A percentile compares a stretch with the other conserved stretches of the same genome.
These are phyloP conservation scores for Thereva unica DNA, from an alignment of 2,888 invertebrate species.

Conservation along the genomic window DNA sequence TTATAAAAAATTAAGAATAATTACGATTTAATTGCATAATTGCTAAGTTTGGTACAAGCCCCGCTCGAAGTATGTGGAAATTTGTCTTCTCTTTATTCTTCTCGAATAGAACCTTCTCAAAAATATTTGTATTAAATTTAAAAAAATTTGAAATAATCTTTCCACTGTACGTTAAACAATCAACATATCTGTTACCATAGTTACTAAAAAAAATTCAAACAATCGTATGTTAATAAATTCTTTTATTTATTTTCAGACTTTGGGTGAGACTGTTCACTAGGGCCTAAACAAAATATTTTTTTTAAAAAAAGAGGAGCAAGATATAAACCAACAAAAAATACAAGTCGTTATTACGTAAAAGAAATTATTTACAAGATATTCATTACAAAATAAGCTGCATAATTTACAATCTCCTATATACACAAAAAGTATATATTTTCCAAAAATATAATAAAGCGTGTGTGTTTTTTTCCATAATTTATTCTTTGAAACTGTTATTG, in stretches of 20 bases:
- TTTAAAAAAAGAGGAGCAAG: conserved; percentile 39
- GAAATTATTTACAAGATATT: conserved; percentile 37
- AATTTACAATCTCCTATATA: conserved; percentile 32
- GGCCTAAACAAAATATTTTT: conserved; percentile 43
- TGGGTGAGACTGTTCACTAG: conserved; percentile 51
- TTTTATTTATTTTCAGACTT: conserved; percentile 47
- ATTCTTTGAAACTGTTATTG: conserved; percentile 40
- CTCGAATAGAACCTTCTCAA: no score
- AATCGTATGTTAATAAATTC: conserved; percentile 12
- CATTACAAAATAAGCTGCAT: conserved; percentile 9
- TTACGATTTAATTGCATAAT: no score
- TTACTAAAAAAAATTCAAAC: conserved; percentile 17
- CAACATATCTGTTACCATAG: conserved; percentile 8
- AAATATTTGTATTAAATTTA: no score
- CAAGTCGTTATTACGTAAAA: conserved; percentile 35
- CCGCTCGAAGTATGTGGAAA: no score
- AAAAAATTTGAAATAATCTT: no score
- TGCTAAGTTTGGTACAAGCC: no score
- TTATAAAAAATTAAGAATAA: no score
- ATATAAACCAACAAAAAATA: conserved; percentile 40
- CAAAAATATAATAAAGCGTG: conserved; percentile 32
- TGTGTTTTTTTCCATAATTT: conserved; percentile 38
- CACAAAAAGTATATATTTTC: conserved; percentile 39
- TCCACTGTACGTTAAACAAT: no score
- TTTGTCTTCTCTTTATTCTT: no score